These are phyloP conservation scores for Oryzias melastigma DNA, from an alignment of 2,113 vertebrate species.

Conservation along the genomic window DNA sequence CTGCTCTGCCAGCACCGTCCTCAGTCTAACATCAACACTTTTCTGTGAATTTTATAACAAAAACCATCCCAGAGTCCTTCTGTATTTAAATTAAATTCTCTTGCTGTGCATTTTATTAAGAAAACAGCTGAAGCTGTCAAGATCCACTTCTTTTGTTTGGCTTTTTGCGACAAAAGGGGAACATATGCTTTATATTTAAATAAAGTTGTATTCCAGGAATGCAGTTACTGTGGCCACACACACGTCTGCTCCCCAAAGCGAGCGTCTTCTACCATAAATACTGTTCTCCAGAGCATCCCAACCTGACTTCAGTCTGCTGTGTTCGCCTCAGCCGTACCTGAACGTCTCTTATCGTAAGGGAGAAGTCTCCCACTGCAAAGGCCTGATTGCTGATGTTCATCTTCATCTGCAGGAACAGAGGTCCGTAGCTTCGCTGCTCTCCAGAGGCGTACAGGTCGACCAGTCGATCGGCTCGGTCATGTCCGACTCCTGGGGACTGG, in stretches of 20 bases:
- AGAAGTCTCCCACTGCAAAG: slow-evolving; percentile 89
- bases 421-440: slow-evolving; percentile 87
- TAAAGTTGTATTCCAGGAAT: neutral
- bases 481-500: slow-evolving; percentile 84
- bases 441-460: slow-evolving; percentile 93
- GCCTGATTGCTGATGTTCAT: slow-evolving; percentile 84
- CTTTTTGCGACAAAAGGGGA: no score
- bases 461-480: slow-evolving; percentile 89
- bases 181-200: no score
- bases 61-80: no score
- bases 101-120: slow-evolving; percentile 13
- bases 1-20: no score
- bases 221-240: neutral
- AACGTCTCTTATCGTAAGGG: slow-evolving; percentile 78
- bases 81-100: neutral
- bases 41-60: no score
- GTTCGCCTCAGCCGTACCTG: slow-evolving; percentile 44
- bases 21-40: no score
- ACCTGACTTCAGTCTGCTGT: neutral
- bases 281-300: neutral
- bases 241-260: neutral
- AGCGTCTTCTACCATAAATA: neutral
- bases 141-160: no score
- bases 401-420: slow-evolving; percentile 83
- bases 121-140: no score